Base-by-base conservation (phyloP, 92 coral and sea anemone genomes). In the Parazoanthus swiftii region DNA sequence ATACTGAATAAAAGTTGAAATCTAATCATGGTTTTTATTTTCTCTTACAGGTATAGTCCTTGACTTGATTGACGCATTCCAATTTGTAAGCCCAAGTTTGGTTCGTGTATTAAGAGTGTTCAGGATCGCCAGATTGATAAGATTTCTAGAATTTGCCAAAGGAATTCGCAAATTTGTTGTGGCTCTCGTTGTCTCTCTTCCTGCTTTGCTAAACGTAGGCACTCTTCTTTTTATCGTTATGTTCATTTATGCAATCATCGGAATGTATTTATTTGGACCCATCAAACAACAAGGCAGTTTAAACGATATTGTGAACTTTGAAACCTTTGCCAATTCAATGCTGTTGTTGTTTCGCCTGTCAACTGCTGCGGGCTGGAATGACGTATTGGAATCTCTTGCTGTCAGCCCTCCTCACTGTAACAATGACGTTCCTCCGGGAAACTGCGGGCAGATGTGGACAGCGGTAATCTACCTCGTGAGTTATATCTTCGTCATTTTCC, bases 341-440 rank as follows among this genome's bases (percentile, higher is more conserved):
- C 88, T 95, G 94, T 89, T 96, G 80, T 79, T 96, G 82, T 95
- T 96, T 63, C 98, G 96, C 23, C 77, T 96, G 80, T 82, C 95
- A 76, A 95, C 98, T 54, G 96, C 94, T 13, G 92, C 98, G 3
- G 98, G 98, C 0, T 96, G 98, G 98, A 95, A 96, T 51, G 98
- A 96, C 87, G 91, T 96, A 18, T 59, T 96, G 68, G 94, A 88
- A 18, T 89, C 93, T 20, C 94, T 96, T 79, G 80, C 90, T 91
- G 90, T 96, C 18, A 94, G 93, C 37, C 94, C 98, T 3, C 98
- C 98, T 8, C 82, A 95, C 79, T 96, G 98, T 59, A 95, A 96
- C 74, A 85, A 85, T 65, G 93, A 89, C 33, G 84, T 92, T 23
- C 96, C 94, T 3, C 89, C 91, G 18, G 98, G 98, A 1, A 91